These are phyloP conservation scores for Agapornis canus DNA, from an alignment of 2,797 vertebrate species.

Conservation along the genomic window DNA sequence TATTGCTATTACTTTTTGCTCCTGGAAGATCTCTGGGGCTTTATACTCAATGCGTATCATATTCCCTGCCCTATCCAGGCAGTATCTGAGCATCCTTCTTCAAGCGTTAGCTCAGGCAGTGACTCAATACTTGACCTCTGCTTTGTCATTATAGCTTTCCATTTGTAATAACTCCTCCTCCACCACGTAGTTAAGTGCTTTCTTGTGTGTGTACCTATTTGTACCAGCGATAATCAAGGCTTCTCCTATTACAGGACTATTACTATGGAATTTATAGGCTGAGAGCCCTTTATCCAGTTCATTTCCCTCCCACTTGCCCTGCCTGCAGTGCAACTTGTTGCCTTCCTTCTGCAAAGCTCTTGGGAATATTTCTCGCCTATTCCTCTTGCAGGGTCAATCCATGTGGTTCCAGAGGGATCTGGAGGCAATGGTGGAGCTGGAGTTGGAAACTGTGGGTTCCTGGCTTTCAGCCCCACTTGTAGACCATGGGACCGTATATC, in stretches of 20 bases:
- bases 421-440: neutral
- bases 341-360: neutral
- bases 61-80: neutral
- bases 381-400: no score
- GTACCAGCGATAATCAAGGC: neutral
- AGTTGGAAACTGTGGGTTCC: neutral
- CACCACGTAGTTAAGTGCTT: neutral
- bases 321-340: neutral
- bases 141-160: neutral
- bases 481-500: accelerated
- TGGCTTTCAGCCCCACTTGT: neutral
- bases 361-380: neutral
- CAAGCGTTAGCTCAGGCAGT: neutral
- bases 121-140: neutral
- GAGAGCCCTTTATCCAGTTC: neutral
- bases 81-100: neutral
- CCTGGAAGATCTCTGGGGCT: neutral
- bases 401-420: accelerated
- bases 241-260: neutral
- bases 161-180: neutral
- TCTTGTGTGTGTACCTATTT: neutral
- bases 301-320: neutral
- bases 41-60: accelerated
- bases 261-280: neutral
- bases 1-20: accelerated